Base-by-base conservation (phyloP, 2,888 invertebrate genomes). In the Eilema depressum region DNA sequence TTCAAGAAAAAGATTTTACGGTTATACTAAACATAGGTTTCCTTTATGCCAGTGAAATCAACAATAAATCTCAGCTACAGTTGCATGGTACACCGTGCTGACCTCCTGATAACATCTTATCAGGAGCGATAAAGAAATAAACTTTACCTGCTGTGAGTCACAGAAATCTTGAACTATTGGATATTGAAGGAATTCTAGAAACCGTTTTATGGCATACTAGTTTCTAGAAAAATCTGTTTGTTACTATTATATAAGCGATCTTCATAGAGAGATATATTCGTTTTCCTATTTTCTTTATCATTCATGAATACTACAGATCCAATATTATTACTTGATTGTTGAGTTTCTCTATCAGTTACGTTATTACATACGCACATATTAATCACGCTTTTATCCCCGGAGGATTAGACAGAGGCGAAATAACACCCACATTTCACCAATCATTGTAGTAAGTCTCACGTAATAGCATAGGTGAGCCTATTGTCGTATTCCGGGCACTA, bases 91-190 rank as follows among this genome's bases (percentile, higher is more conserved):
- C 79, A 84, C 84, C 78, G 75, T 72, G 78, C 79, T 85, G 87
- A 88, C 88, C 87, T 79, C 80, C 69, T 77, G 84, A 85, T 86
- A 76, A 81, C 85, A 89, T 88, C 89, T 89, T 89, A 89, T 89
- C 89, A 85, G 68, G 66, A 68, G 75, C 83, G 88, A 88, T 89
- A 88, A 86, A 82, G 80, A 76, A 85, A 85, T 83, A 83, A 82
- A 83, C 81, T 83, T 78, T 76, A 76, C 81, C 72, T 78, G 78
- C 79, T 75, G 74, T 81, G 77, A 74, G 69, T 83, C 80, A 80
- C 79, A 76, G 76, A 79, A 82, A 78, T 76, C 75, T 83, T 77
- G 80, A 75, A 76, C 77, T 73, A 69, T 72, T 76, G 69, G 33
- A 62, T 79, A 71, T 77, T 76, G 74, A 79, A 73, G 75, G 75